Conservation (phyloP, 2,888 invertebrate species). For the Cephus nigrinus region DNA sequence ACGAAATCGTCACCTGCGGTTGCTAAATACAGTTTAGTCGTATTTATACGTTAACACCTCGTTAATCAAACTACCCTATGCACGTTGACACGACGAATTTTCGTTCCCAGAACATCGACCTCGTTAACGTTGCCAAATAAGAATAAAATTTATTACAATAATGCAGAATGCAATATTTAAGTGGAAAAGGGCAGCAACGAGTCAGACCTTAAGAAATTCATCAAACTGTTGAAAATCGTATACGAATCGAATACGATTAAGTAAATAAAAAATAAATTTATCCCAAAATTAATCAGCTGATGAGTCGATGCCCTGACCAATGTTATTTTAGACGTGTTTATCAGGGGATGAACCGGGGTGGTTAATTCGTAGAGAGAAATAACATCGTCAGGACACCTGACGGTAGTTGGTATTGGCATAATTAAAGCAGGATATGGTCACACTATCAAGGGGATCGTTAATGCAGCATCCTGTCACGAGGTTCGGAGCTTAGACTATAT, state of each 20-base stretch:
- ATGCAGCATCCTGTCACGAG: background rate
- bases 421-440: conserved; percentile 23
- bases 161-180: background rate
- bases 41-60: conserved; percentile 21
- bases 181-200: background rate
- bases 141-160: fast-evolving
- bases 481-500: background rate
- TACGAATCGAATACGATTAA: background rate
- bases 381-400: conserved; percentile 26
- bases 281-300: background rate
- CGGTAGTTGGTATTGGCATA: conserved; percentile 22
- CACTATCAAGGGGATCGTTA: background rate
- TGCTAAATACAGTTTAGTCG: background rate
- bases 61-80: conserved; percentile 8
- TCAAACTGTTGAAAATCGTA: background rate
- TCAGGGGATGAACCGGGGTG: conserved; percentile 10
- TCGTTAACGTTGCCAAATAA: background rate
- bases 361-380: conserved; percentile 27
- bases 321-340: conserved; percentile 23
- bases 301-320: background rate
- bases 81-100: background rate
- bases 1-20: background rate
- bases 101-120: background rate
- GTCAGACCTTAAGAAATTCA: background rate
- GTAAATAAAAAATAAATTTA: background rate